Evolutionary conservation across 2,888 invertebrate genomes (phyloP).

Genomic region (Abrostola triplasia): DNA sequence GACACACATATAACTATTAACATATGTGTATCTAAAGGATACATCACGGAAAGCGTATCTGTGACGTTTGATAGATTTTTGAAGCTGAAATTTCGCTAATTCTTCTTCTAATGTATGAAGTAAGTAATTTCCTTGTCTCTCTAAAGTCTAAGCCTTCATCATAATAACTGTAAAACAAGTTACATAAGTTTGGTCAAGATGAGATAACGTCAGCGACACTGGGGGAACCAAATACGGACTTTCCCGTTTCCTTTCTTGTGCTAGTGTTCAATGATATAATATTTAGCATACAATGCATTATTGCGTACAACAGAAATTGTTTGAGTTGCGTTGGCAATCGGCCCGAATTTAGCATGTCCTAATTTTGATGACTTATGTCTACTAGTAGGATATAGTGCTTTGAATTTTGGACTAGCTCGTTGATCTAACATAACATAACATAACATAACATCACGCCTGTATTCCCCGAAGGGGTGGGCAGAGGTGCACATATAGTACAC

Average conservation of each 20-base stretch:
- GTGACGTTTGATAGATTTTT: no score
- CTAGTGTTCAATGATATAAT: constrained; percentile 43
- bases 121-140: no score
- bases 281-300: constrained; percentile 56
- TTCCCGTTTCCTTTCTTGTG: constrained; percentile 41
- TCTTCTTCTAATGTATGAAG: no score
- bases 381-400: background rate
- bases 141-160: no score
- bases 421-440: background rate
- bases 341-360: constrained; percentile 16
- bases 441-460: no score
- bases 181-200: constrained; percentile 26
- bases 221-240: constrained; percentile 27
- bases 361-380: constrained; percentile 13
- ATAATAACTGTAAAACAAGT: background rate
- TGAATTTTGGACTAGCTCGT: constrained; percentile 2
- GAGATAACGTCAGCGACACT: constrained; percentile 39
- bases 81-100: no score
- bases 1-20: no score
- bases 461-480: no score
- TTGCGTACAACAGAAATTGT: constrained; percentile 15
- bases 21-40: no score
- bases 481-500: no score
- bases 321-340: constrained; percentile 25
- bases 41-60: no score